Evolutionary conservation across 2,888 invertebrate genomes (phyloP), one percentile per base, ranked within the genome.

Genomic region (Criorhina ranunculi): DNA sequence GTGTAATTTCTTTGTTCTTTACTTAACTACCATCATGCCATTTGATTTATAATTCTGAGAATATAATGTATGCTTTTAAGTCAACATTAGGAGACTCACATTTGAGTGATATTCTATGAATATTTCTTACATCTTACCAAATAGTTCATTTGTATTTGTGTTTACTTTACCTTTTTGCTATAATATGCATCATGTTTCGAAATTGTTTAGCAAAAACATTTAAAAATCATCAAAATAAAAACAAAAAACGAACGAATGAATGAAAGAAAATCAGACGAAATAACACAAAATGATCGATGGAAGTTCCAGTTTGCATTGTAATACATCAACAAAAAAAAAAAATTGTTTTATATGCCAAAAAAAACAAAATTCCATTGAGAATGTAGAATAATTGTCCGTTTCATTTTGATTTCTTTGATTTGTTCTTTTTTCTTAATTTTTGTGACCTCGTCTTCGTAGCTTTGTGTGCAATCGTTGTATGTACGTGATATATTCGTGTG

Each of bases 11-110:
- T 59, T 75, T 66, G 11, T 55, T 11, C 37, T 51, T 57, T 75
- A 75, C 69, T 64, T 69, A 62, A 59, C 79, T 69, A 80, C 80
- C 85, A 76, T 76, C 62, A 85, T 85, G 85, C 85, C 85, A 85
- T 85, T 85, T 85, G 85, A 85, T 59, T 85, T 76, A 78, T 24
- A 51, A 51, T 72, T 72, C 35, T 53, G 12, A 31, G 57, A 37
- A 29, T 37, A 40, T 24, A 35, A 66, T 40, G 11, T 55, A 33
- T 66, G 11, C 46, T 44, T 17, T 17, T 33, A 64, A 17, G 17
- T 35, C 35, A 35, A 55, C 46, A 17, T 46, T 9, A 44, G 44
- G 2, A 11, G 19, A 49, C 12, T n/a, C 12, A 31, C 29, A 29
- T 59, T 49, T 51, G 29, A 17, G 37, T 44, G 49, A 15, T 37